A percentile compares a stretch with the other conserved stretches of the same genome.
Conservation (phyloP, 2,888 invertebrate species). For the Agriopis aurantiaria region DNA sequence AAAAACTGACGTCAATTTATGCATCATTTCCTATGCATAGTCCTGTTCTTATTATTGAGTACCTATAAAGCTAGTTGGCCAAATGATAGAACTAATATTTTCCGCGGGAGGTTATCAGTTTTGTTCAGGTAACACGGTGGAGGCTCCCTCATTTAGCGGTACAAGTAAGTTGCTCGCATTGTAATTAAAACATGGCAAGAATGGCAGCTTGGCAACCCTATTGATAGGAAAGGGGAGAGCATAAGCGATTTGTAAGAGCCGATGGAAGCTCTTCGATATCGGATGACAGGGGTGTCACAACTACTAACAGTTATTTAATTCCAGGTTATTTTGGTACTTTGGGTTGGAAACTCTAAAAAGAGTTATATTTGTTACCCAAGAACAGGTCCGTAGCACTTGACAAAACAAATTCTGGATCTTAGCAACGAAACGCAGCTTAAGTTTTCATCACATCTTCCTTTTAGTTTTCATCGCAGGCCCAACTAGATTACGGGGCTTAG, state of each 20-base stretch:
- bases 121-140: neutral
- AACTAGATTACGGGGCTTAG: conserved; percentile 33
- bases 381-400: too few species aligned
- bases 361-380: too few species aligned
- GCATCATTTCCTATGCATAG: conserved; percentile 43
- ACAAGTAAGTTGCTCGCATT: neutral
- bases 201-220: conserved; percentile 41
- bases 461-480: conserved; percentile 20
- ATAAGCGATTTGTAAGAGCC: conserved; percentile 81
- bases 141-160: neutral
- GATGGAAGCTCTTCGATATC: conserved; percentile 80
- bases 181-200: conserved; percentile 44
- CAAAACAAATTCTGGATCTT: neutral
- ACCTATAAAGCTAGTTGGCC: neutral
- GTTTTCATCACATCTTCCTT: conserved; percentile 17
- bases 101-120: neutral
- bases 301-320: conserved; percentile 30
- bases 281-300: conserved; percentile 76
- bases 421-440: neutral
- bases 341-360: too few species aligned
- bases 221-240: conserved; percentile 47
- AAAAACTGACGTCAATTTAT: conserved; percentile 45
- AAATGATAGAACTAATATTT: neutral
- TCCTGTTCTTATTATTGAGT: conserved; percentile 31
- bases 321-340: neutral